phyloP scores from a whole-genome alignment of 2,113 vertebrate species.

The Numenius arquata region DNA sequence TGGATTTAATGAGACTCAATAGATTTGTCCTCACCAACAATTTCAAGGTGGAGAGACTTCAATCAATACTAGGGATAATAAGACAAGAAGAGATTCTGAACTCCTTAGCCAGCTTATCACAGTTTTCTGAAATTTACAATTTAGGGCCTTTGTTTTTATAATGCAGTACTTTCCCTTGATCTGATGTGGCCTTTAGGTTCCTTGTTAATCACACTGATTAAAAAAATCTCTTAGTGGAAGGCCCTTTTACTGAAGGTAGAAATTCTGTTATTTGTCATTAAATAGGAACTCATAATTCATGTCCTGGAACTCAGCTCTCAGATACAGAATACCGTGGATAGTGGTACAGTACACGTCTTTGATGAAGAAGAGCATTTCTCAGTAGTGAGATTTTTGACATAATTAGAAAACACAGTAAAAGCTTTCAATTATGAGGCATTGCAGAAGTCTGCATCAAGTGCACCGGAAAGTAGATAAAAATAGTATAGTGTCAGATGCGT shows the following conservation, averaged over 20 bases:
- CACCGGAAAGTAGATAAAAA: not conserved
- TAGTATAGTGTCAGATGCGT: not conserved
- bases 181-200: not conserved
- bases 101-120: constrained; percentile 2
- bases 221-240: not conserved
- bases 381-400: not conserved
- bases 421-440: not conserved
- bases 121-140: constrained; percentile 51
- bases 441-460: not conserved
- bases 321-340: not conserved
- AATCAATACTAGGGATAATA: constrained; percentile 67
- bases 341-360: not conserved
- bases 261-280: not conserved
- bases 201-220: constrained; percentile 9
- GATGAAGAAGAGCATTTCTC: not conserved
- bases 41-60: constrained; percentile 65
- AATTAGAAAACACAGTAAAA: not conserved
- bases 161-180: not conserved
- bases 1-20: constrained; percentile 64
- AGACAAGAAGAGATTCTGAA: constrained; percentile 53
- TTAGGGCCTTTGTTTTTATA: constrained; percentile 54
- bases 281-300: not conserved
- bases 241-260: not conserved
- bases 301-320: not conserved
- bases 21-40: constrained; percentile 62